phyloP scores from a whole-genome alignment of 2,888 invertebrate genomes.

The Lasius fuliginosus region DNA sequence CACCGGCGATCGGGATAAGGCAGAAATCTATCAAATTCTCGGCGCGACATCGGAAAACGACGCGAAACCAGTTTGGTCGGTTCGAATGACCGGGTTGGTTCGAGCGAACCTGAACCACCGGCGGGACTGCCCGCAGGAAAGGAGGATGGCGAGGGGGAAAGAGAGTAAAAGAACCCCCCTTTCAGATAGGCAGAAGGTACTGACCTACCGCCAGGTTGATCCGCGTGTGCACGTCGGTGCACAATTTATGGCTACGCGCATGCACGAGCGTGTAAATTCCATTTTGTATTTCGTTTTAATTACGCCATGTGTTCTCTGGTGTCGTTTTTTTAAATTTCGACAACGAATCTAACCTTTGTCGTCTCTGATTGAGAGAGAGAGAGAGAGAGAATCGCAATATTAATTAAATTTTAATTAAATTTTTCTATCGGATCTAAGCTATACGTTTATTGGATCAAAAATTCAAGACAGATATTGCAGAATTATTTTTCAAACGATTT shows the following conservation, averaged over 20 bases:
- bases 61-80: slow-evolving; percentile 85
- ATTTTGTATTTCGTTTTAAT: slow-evolving; percentile 14
- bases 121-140: slow-evolving; percentile 62
- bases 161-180: background rate
- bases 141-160: slow-evolving; percentile 48
- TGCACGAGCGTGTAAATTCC: slow-evolving; percentile 48
- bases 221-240: slow-evolving; percentile 58
- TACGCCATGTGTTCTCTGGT: background rate
- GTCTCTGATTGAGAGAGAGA: background rate
- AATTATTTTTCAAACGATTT: background rate
- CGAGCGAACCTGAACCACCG: slow-evolving; percentile 71
- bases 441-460: background rate
- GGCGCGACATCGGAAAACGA: slow-evolving; percentile 82
- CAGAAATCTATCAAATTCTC: slow-evolving; percentile 85
- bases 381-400: background rate
- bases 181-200: slow-evolving; percentile 69
- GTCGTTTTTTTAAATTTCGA: background rate
- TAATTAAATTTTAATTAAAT: background rate
- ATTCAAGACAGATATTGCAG: background rate
- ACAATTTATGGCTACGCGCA: slow-evolving; percentile 58
- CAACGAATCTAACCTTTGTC: background rate
- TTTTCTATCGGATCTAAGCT: background rate
- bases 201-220: slow-evolving; percentile 73
- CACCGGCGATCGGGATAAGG: slow-evolving; percentile 76
- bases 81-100: slow-evolving; percentile 83